Conservation (phyloP, 2,888 invertebrate species). For the Vanessa cardui region DNA sequence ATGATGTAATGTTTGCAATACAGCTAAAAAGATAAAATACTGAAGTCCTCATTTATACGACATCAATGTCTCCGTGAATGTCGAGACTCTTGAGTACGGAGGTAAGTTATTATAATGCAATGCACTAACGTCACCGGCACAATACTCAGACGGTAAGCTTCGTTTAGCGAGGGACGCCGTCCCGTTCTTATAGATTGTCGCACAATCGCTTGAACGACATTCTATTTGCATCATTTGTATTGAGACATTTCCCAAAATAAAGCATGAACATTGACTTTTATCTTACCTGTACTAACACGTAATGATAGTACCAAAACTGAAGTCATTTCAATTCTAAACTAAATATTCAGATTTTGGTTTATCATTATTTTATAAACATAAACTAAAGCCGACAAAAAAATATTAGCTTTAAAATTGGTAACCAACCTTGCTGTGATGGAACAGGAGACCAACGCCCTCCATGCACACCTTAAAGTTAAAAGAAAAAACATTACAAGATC, state of each 20-base stretch:
- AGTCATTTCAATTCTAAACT: constrained; percentile 10
- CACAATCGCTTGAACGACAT: constrained; percentile 53
- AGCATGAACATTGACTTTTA: constrained; percentile 74
- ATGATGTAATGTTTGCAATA: constrained; percentile 36
- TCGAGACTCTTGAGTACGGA: constrained; percentile 58
- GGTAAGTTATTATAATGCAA: constrained; percentile 45
- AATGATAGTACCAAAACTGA: constrained; percentile 63
- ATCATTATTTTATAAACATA: constrained; percentile 58
- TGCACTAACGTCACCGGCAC: constrained; percentile 70
- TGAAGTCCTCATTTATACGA: constrained; percentile 42
- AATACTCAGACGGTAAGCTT: constrained; percentile 70
- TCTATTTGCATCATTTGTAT: constrained; percentile 53
- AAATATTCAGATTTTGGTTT: constrained; percentile 58
- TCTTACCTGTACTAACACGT: constrained; percentile 64
- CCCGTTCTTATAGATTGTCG: constrained; percentile 51
- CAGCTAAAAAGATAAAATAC: constrained; percentile 39
- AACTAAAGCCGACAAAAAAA: constrained; percentile 73
- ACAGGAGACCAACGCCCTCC: constrained; percentile 99
- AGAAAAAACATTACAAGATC: not conserved
- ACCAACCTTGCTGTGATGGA: constrained; percentile 99
- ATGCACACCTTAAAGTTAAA: constrained; percentile 90
- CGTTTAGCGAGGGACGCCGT: constrained; percentile 58
- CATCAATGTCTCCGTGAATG: constrained; percentile 46
- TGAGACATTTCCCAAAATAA: constrained; percentile 63
- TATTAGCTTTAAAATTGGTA: constrained; percentile 41